phyloP scores from a whole-genome alignment of 2,113 vertebrate species.

The Trochalopteron elliotii region DNA sequence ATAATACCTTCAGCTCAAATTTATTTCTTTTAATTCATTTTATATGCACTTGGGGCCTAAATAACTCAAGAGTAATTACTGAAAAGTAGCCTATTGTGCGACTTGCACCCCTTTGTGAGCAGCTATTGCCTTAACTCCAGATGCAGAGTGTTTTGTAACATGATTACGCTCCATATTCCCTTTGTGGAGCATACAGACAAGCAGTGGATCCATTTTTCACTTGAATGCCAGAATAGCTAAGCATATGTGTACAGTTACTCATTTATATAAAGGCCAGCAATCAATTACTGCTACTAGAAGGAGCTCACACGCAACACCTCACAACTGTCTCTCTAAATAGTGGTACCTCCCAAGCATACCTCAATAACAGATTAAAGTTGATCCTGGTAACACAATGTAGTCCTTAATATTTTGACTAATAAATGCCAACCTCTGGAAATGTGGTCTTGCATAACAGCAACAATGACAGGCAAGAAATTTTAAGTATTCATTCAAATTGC shows the following conservation, averaged over 20 bases:
- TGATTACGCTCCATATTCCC: background rate
- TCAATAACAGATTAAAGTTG: background rate
- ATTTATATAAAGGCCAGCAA: background rate
- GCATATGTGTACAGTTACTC: background rate
- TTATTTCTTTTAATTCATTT: conserved; percentile 69
- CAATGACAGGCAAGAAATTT: conserved; percentile 21
- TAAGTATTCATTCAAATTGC: background rate
- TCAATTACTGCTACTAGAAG: background rate
- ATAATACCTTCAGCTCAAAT: conserved; percentile 63
- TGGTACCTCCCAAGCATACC: background rate
- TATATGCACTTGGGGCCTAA: conserved; percentile 57
- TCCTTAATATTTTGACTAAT: conserved; percentile 4
- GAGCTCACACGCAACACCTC: background rate
- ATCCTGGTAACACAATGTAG: background rate
- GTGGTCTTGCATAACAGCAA: background rate
- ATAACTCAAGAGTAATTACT: conserved; percentile 61
- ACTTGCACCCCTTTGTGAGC: conserved; percentile 55
- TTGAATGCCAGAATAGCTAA: background rate
- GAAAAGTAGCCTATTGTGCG: conserved; percentile 56
- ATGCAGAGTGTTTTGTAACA: conserved; percentile 40
- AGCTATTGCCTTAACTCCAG: conserved; percentile 57
- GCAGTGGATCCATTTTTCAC: conserved; percentile 9
- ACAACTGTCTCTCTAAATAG: background rate
- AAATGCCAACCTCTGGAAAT: background rate
- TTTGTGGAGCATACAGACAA: conserved; percentile 4